phyloP scores from a whole-genome alignment of 2,888 invertebrate species.

The Drosophila picticornis region DNA sequence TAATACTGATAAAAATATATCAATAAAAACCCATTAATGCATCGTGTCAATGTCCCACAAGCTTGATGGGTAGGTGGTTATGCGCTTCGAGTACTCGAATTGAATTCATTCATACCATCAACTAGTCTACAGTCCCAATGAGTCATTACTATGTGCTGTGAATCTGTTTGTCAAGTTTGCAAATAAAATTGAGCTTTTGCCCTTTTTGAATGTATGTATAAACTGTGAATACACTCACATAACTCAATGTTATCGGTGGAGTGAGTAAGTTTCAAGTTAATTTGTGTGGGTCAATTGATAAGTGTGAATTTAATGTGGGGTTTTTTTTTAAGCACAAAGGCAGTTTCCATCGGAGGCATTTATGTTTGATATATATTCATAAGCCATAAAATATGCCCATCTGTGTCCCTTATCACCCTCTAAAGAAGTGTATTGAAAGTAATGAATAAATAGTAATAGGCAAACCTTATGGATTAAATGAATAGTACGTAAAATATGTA shows the following conservation, averaged over 20 bases:
- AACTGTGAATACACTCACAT: not conserved
- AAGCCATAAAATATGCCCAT: not conserved
- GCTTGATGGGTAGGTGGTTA: not conserved
- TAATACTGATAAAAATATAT: not conserved
- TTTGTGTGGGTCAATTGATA: not conserved
- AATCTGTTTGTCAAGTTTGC: not conserved
- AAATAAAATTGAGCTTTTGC: not conserved
- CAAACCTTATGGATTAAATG: not conserved
- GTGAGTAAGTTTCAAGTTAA: not conserved
- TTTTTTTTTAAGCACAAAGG: not conserved
- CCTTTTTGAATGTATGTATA: not conserved
- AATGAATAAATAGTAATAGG: not conserved
- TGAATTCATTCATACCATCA: slow-evolving; percentile 26
- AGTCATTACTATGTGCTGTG: slow-evolving; percentile 3
- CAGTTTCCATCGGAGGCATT: not conserved
- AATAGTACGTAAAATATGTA: not conserved
- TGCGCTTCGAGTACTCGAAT: slow-evolving; percentile 8
- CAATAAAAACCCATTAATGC: not conserved
- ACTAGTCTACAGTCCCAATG: not conserved
- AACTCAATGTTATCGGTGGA: not conserved
- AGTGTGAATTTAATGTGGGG: not conserved
- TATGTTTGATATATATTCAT: not conserved
- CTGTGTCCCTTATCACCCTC: not conserved
- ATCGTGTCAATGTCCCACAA: not conserved
- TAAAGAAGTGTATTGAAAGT: not conserved